These are phyloP conservation scores for Cybosia mesomella DNA, from an alignment of 2,888 invertebrate genomes.

Conservation along the genomic window DNA sequence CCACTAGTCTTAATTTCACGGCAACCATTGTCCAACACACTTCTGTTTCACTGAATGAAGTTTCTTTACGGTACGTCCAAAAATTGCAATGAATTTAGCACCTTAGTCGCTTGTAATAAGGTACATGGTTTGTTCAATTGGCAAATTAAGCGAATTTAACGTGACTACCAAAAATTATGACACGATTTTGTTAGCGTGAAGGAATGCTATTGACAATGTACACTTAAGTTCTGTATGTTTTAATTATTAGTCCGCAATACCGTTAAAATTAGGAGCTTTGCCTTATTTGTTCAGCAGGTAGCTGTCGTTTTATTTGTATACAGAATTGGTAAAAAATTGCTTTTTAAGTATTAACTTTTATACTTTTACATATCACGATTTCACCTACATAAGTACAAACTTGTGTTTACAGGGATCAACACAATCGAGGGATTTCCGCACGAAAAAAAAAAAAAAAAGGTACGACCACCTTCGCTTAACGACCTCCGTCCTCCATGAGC, in stretches of 20 bases:
- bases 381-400: not conserved
- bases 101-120: slow-evolving; percentile 40
- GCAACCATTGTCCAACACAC: slow-evolving; percentile 67
- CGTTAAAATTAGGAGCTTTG: slow-evolving; percentile 35
- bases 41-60: slow-evolving; percentile 70
- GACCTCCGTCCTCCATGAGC: too few relatives aligned
- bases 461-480: too few relatives aligned
- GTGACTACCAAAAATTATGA: slow-evolving; percentile 64
- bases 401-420: not conserved
- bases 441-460: too few relatives aligned
- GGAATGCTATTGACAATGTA: slow-evolving; percentile 63
- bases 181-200: slow-evolving; percentile 56
- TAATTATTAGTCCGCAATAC: slow-evolving; percentile 44
- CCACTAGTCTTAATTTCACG: slow-evolving; percentile 73
- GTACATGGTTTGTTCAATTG: slow-evolving; percentile 24
- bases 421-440: too few relatives aligned
- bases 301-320: slow-evolving; percentile 1
- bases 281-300: slow-evolving; percentile 15
- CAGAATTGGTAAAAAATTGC: not conserved
- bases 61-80: slow-evolving; percentile 39
- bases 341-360: not conserved
- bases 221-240: slow-evolving; percentile 55
- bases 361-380: not conserved
- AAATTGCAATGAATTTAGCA: slow-evolving; percentile 40
- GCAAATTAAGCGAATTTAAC: slow-evolving; percentile 46